Percentiles rank a stretch among this genome's conserved stretches.
Conservation (phyloP, 2,888 invertebrate species). For the Eristalis arbustorum region DNA sequence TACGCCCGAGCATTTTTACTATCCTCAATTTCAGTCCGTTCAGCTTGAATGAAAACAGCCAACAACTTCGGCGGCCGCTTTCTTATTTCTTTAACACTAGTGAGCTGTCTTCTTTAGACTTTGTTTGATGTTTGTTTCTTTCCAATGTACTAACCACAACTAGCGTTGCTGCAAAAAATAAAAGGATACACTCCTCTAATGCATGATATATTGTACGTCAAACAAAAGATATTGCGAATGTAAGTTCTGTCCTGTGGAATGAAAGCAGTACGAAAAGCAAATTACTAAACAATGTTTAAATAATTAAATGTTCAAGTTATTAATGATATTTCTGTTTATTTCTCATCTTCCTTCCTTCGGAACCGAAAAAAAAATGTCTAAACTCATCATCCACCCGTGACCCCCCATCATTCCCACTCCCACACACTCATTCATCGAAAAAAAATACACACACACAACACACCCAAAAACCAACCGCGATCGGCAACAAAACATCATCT, state of each 20-base stretch:
- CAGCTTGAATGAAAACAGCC: no score
- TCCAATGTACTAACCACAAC: conserved; percentile 9
- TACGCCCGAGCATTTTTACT: no score
- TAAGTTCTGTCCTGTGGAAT: conserved; percentile 58
- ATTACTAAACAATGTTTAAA: conserved; percentile 63
- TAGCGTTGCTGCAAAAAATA: background rate
- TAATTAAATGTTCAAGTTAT: conserved; percentile 66
- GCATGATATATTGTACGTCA: conserved; percentile 33
- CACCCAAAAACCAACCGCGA: conserved; percentile 62
- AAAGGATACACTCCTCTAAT: conserved; percentile 19
- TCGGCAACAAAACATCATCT: conserved; percentile 73
- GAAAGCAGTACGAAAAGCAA: conserved; percentile 4
- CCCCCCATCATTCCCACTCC: background rate
- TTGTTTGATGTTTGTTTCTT: background rate
- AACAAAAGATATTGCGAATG: conserved; percentile 50
- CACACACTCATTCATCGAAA: conserved; percentile 31
- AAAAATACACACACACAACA: conserved; percentile 36
- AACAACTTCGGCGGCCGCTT: background rate
- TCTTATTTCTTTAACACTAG: background rate
- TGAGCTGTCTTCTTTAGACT: background rate
- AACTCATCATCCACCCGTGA: background rate
- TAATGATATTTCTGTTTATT: conserved; percentile 67
- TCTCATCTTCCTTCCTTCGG: conserved; percentile 44
- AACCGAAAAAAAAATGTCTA: conserved; percentile 1
- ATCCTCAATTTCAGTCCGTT: no score